phyloP scores from a whole-genome alignment of 2,888 invertebrate species.

The Andrena bicolor region DNA sequence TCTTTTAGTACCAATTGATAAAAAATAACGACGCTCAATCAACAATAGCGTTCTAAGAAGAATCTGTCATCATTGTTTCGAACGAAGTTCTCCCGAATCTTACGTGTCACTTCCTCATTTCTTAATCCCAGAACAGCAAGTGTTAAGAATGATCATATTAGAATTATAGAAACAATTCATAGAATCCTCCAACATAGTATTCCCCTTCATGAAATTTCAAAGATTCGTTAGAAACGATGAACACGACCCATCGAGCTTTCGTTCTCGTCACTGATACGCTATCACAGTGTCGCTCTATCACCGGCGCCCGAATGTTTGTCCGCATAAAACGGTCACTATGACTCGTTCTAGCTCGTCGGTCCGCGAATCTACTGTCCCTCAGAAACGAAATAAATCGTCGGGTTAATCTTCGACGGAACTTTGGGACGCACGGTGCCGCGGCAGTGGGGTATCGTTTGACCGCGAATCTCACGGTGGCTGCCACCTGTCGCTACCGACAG shows the following conservation, averaged over 20 bases:
- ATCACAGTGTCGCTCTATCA: conserved; percentile 77
- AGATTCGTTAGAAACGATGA: not conserved
- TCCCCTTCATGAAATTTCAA: not conserved
- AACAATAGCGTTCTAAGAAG: not conserved
- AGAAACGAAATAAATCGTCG: conserved; percentile 74
- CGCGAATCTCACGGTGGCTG: conserved; percentile 74
- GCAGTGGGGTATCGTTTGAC: conserved; percentile 74
- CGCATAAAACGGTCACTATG: conserved; percentile 68
- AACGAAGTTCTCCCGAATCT: too few relatives aligned
- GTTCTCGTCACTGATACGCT: conserved; percentile 68
- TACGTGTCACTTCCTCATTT: too few relatives aligned
- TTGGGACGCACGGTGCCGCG: conserved; percentile 71
- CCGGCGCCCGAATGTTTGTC: conserved; percentile 69
- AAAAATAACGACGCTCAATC: not conserved
- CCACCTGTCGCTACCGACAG: conserved; percentile 75
- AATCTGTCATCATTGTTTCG: not conserved
- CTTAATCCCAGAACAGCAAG: too few relatives aligned
- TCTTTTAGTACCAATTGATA: conserved; percentile 30
- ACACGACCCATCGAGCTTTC: not conserved
- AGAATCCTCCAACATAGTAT: too few relatives aligned
- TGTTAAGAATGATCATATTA: too few relatives aligned
- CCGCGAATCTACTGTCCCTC: conserved; percentile 71
- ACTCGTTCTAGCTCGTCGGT: conserved; percentile 36
- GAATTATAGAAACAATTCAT: too few relatives aligned
- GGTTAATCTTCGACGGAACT: conserved; percentile 80